Percentiles rank a stretch among this genome's conserved stretches.
These are phyloP conservation scores for Mactromeris polynyma DNA, from an alignment of 2,888 invertebrate species.

Conservation along the genomic window DNA sequence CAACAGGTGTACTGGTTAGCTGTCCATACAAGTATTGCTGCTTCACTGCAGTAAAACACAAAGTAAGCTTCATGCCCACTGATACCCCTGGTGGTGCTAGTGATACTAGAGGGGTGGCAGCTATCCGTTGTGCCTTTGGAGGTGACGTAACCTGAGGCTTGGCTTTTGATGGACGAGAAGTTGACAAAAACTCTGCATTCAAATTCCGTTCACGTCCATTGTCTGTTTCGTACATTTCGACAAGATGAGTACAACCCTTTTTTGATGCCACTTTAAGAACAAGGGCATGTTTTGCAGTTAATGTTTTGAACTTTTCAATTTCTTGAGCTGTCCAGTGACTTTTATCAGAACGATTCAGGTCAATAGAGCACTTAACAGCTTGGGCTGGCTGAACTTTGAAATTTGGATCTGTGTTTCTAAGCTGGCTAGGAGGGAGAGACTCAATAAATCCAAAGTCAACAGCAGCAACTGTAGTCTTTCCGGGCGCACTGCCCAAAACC, in stretches of 20 bases:
- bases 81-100: conserved; percentile 64
- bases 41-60: conserved; percentile 73
- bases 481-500: conserved; percentile 47
- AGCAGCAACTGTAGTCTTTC: conserved; percentile 61
- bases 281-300: conserved; percentile 66
- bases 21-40: conserved; percentile 67
- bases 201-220: conserved; percentile 66
- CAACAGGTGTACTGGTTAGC: conserved; percentile 69
- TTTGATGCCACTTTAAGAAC: conserved; percentile 69
- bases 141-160: neutral
- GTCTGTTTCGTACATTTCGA: conserved; percentile 73
- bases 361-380: conserved; percentile 68
- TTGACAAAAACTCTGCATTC: conserved; percentile 63
- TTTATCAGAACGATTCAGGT: conserved; percentile 57
- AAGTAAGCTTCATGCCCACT: conserved; percentile 60
- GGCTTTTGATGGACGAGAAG: neutral
- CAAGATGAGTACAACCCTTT: conserved; percentile 65
- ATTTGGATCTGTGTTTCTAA: conserved; percentile 54
- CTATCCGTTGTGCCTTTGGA: neutral
- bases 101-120: neutral
- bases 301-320: conserved; percentile 56
- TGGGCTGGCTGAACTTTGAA: conserved; percentile 70
- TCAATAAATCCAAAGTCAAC: conserved; percentile 76
- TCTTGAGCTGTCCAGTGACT: conserved; percentile 63
- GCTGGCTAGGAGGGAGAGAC: conserved; percentile 39